Evolutionary conservation across 2,113 vertebrate species (phyloP).

Genomic region (Isurus oxyrinchus): DNA sequence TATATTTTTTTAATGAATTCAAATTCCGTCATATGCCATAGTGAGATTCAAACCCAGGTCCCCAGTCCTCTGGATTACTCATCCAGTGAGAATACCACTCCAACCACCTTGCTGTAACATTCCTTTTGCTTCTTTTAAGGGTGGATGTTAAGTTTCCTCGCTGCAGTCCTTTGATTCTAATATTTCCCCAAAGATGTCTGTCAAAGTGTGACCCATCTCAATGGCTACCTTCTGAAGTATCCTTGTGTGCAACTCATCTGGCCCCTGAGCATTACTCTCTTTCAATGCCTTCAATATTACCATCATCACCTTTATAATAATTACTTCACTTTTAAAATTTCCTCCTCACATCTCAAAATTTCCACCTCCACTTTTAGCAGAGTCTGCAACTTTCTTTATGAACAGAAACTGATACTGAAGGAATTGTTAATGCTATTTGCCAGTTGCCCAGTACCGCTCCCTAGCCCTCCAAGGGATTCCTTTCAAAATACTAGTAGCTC

Average conservation of each 20-base stretch:
- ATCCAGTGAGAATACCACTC: too few species aligned
- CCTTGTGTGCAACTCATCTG: not conserved
- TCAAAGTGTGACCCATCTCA: not conserved
- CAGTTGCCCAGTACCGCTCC: not conserved
- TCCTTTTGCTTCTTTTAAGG: not conserved
- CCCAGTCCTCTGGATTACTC: too few species aligned
- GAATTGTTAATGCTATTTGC: not conserved
- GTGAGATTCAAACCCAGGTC: too few species aligned
- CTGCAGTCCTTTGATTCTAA: not conserved
- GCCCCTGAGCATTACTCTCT: not conserved
- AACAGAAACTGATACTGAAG: not conserved
- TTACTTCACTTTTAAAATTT: not conserved
- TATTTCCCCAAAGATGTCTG: not conserved
- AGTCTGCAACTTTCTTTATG: not conserved
- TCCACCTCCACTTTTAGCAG: not conserved
- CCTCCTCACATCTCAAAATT: not conserved
- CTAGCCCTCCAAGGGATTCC: too few species aligned
- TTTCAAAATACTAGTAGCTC: not conserved
- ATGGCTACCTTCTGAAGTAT: not conserved
- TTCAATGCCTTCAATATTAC: not conserved
- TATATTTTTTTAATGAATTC: too few species aligned
- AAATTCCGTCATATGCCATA: too few species aligned
- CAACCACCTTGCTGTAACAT: too few species aligned
- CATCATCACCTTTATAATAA: not conserved
- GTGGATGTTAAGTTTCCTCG: not conserved